Evolutionary conservation across 1,140 invertebrate species (phyloP).

Genomic region (Cecropterus lyciades): DNA sequence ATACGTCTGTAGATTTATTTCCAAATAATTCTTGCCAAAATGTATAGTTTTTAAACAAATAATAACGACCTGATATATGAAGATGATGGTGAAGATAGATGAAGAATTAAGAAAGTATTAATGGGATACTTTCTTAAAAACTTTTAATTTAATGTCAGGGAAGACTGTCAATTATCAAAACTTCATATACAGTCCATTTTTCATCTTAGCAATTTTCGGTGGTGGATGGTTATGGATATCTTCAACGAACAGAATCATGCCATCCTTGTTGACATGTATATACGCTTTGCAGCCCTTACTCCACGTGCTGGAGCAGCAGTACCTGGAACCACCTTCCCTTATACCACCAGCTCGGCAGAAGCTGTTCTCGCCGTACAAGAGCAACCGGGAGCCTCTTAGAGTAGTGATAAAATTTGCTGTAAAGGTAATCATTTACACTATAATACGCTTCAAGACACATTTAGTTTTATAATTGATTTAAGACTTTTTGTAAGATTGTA

Average conservation of each 20-base stretch:
- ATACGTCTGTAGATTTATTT: too few relatives aligned
- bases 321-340: conserved; percentile 27
- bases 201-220: conserved; percentile 13
- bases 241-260: conserved; percentile 11
- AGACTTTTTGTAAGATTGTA: too few relatives aligned
- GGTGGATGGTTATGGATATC: conserved; percentile 28
- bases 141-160: too few relatives aligned
- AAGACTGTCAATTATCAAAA: neutral
- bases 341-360: conserved; percentile 28
- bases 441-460: too few relatives aligned
- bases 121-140: too few relatives aligned
- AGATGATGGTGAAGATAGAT: too few relatives aligned
- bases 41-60: too few relatives aligned
- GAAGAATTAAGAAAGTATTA: too few relatives aligned
- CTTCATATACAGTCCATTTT: conserved; percentile 6
- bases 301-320: conserved; percentile 23
- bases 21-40: too few relatives aligned
- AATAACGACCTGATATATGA: too few relatives aligned
- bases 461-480: too few relatives aligned
- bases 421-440: neutral
- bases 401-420: conserved; percentile 35
- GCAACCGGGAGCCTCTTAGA: conserved; percentile 7
- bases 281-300: conserved; percentile 34
- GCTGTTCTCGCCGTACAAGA: conserved; percentile 23
- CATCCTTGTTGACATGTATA: conserved; percentile 30